Base-by-base conservation (phyloP, 2,113 vertebrate genomes). In the Tenebrosternarchus preto region DNA sequence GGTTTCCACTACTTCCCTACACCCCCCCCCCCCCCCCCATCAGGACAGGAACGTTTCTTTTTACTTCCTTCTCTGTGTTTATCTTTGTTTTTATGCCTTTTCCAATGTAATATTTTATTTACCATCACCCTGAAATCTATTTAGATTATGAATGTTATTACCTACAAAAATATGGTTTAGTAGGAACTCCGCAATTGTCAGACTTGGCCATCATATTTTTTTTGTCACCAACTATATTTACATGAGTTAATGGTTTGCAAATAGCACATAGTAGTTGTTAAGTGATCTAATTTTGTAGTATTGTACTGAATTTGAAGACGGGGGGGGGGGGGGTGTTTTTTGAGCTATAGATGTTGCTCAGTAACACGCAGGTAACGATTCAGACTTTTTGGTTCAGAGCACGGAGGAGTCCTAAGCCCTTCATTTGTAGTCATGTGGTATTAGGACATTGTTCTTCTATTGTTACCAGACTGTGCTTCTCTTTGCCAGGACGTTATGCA, bases 401-500 rank as follows among this genome's bases (percentile, higher is more conserved):
- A 36, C 50, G 36, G 19, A 33, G 12, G 24, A 24, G 56, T 16
- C 4, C 15, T 22, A 17, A 27, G 3, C 1, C 27, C 12, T 72
- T 24, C 36, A 71, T 1, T 25, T 73, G 9, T 29, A 29, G 27
- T 20, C 69, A 25, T 56, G 25, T 69, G 76, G 50, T 77, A 57
- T 69, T 78, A 20, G 29, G 31, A 56, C 39, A 60, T 80, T 64
- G 8, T 73, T 56, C 19, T n/a, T n/a, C n/a, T n/a, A n/a, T n/a
- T 76, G 43, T 76, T 68, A 25, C 55, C 63, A 69, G 53, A 53
- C 66, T 55, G 8, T 72, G 24, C 82, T 53, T 83, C 57, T 27
- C 19, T 81, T 11, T 91, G 78, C 43, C 90, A 99, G 98, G 96
- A 97, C 86, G 88, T 95, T 76, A 93, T 97, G 82, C 95, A 96